phyloP scores from a whole-genome alignment of 2,797 vertebrate species.

The Bufotes viridis region DNA sequence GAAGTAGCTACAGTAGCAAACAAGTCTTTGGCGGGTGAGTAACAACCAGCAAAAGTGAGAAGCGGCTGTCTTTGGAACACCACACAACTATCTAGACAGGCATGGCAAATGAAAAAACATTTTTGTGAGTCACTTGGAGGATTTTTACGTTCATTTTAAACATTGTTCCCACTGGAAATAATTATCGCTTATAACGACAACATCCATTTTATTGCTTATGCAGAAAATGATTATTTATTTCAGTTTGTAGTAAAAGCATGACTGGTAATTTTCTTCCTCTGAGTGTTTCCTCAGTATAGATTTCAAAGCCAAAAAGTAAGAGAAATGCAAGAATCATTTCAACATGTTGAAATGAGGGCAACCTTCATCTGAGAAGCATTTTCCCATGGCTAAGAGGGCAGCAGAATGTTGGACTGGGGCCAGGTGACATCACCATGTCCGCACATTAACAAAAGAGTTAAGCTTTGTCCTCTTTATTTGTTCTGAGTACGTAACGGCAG shows the following conservation, averaged over 20 bases:
- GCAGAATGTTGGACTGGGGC: slow-evolving; percentile 69
- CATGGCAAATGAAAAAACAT: not conserved
- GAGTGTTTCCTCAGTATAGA: not conserved
- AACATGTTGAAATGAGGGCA: slow-evolving; percentile 67
- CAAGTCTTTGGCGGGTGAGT: not conserved
- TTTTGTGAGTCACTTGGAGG: slow-evolving; percentile 1
- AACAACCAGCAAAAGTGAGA: not conserved
- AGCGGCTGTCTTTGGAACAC: not conserved
- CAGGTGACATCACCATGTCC: slow-evolving; percentile 78
- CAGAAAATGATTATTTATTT: slow-evolving; percentile 33
- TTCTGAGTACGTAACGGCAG: slow-evolving; percentile 71
- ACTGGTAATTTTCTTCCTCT: slow-evolving; percentile 29
- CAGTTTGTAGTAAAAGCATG: slow-evolving; percentile 24
- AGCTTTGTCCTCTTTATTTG: slow-evolving; percentile 66
- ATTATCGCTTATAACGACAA: slow-evolving; percentile 16
- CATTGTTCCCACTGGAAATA: slow-evolving; percentile 13
- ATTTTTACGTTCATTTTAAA: slow-evolving; percentile 6
- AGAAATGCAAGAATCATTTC: slow-evolving; percentile 71
- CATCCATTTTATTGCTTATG: slow-evolving; percentile 31
- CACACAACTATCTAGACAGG: not conserved
- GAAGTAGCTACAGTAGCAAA: not conserved
- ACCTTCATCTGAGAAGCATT: slow-evolving; percentile 77
- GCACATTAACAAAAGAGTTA: slow-evolving; percentile 69
- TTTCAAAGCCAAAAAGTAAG: slow-evolving; percentile 61
- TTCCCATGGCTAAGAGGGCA: slow-evolving; percentile 72